These are phyloP conservation scores for Spinus pinus DNA, from an alignment of 2,797 vertebrate genomes.

Conservation along the genomic window DNA sequence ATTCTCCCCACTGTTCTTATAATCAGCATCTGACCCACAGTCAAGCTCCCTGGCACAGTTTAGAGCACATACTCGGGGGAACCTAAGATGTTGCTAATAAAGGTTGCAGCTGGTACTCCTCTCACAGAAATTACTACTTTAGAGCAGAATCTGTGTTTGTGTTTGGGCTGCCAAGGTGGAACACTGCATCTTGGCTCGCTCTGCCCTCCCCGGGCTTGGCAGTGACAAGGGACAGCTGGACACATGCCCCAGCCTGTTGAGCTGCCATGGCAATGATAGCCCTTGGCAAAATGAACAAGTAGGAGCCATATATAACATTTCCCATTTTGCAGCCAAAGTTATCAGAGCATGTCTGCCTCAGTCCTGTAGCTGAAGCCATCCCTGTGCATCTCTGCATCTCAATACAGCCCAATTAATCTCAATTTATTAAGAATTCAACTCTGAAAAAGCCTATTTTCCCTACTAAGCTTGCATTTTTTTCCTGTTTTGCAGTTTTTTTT, in stretches of 20 bases:
- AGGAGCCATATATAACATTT: not conserved
- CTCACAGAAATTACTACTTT: not conserved
- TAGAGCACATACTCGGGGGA: not conserved
- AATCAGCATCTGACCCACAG: not conserved
- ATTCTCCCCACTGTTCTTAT: not conserved
- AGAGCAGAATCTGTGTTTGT: not conserved
- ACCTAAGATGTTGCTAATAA: not conserved
- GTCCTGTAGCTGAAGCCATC: not conserved
- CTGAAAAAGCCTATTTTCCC: not conserved
- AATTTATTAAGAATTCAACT: not conserved
- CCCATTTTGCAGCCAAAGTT: not conserved
- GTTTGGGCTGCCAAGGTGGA: constrained; percentile 24
- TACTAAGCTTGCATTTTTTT: not conserved
- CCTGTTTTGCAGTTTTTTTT: not conserved
- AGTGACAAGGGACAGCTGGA: constrained; percentile 1
- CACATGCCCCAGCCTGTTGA: not conserved
- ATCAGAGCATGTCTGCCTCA: constrained; percentile 2
- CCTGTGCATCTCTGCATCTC: not conserved
- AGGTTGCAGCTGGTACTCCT: not conserved
- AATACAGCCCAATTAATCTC: constrained; percentile 24
- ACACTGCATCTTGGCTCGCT: not conserved
- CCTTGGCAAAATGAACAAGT: not conserved
- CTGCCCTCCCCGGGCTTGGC: not conserved
- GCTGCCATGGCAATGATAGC: constrained; percentile 19
- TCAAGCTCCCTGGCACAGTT: not conserved